Evolutionary conservation across 2,113 vertebrate genomes (phyloP), one percentile per base, ranked within the genome.

Genomic region (Misgurnus anguillicaudatus): DNA sequence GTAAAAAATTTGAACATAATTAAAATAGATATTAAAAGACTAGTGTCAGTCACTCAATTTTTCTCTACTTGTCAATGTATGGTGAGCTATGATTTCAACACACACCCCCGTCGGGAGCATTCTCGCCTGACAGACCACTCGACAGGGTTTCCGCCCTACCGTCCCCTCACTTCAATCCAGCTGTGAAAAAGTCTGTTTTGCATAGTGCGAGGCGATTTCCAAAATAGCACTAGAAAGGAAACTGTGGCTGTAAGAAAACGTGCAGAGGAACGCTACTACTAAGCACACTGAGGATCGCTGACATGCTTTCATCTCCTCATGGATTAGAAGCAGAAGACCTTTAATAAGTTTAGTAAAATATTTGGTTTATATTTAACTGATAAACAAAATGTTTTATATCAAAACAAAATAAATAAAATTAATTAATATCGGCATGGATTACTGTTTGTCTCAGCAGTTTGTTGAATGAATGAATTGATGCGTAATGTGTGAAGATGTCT

Each of bases 191-290:
- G 36, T 74, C 60, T 55, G 36, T 65, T 66, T 51, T 65, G n/a
- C 51, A 38, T 71, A n/a, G 38, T 47, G 10, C 36, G 21, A 79
- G 24, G 17, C 70, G 24, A 21, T 75, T 61, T 66, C 62, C 63
- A 80, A 73, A 58, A 75, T 47, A 67, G 36, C 51, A 67, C 5
- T 9, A 67, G 51, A 74, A 74, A 75, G 69, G 78, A 80, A 73
- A 38, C 57, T 57, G 48, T 21, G 58, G 69, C 69, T 57, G 42
- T 67, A 57, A 39, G 64, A 68, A 78, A 78, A 67, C 19, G n/a
- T 67, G 64, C 14, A 10, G 14, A 45, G 74, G 63, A 77, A 77
- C 31, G 47, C 53, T 57, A 16, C 21, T 31, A 31, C 24, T 2
- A 70, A 31, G 13, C 38, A 58, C 55, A 64, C 21, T 80, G 36